A percentile compares a stretch with the other conserved stretches of the same genome.
These are phyloP conservation scores for Trissolcus basalis DNA, from an alignment of 1,140 invertebrate genomes.

Conservation along the genomic window DNA sequence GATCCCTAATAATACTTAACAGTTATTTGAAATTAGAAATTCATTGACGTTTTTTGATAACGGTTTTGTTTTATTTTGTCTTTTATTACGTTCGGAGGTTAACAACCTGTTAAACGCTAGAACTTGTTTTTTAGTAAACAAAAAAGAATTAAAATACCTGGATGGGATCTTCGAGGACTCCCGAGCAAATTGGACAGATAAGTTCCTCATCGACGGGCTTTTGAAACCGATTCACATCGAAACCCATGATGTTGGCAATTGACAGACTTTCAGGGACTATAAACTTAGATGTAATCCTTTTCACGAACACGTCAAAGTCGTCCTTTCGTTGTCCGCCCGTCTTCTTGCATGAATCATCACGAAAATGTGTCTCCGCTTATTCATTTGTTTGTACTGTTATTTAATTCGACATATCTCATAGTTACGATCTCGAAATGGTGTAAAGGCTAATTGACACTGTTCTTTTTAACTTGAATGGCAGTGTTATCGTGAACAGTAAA, in stretches of 20 bases:
- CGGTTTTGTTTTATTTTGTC: too few species aligned
- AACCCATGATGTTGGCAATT: conserved; percentile 84
- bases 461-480: background rate
- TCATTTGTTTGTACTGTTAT: background rate
- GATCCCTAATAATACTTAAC: too few species aligned
- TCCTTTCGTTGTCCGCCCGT: conserved; percentile 3
- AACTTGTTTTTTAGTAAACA: background rate
- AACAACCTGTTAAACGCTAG: background rate
- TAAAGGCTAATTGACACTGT: background rate
- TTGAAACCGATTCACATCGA: conserved; percentile 91
- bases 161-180: conserved; percentile 91
- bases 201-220: conserved; percentile 95
- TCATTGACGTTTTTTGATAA: too few species aligned
- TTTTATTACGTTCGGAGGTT: too few species aligned
- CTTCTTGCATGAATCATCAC: conserved; percentile 27
- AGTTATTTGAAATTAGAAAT: too few species aligned
- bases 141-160: conserved; percentile 79
- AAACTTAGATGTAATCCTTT: background rate
- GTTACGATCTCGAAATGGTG: background rate
- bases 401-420: background rate
- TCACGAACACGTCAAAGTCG: conserved; percentile 1
- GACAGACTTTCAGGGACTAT: background rate
- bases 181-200: conserved; percentile 93
- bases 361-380: background rate
- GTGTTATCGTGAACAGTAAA: background rate